Evolutionary conservation across 1,140 invertebrate genomes (phyloP), one percentile per base, ranked within the genome.

Genomic region (Caerostris extrusa): DNA sequence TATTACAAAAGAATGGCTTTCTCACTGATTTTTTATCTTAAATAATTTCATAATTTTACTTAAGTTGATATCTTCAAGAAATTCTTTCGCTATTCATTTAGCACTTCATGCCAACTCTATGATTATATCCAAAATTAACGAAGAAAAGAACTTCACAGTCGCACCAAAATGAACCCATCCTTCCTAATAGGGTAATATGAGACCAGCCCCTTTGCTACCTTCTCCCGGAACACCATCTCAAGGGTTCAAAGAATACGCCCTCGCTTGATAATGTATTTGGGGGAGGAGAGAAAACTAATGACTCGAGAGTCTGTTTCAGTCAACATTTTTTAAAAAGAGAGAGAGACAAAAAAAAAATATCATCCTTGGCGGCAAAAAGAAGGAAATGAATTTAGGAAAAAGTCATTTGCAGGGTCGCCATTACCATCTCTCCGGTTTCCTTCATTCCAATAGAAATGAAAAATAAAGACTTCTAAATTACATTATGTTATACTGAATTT

Each of bases 351-450:
- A 85, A 10, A n/a, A 57, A 57, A 85, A 85, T 19, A 85, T 85
- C 82, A 57, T 85, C 82, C 50, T 53, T 85, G 7, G n/a, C 14
- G 5, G 17, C 12, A 77, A 19, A n/a, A 77, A 77, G 82, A 85
- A 85, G 56, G 82, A 85, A 85, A 85, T 85, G 82, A 85, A 85
- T 85, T 85, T 85, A 85, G n/a, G 14, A 85, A 85, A 85, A 85
- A 85, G 71, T 81, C 19, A 81, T 81, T 81, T 81, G 71, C 71
- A 17, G 12, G 19, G 10, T 81, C 10, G 10, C 12, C 34, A 17
- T 10, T 14, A 4, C 71, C 3, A 81, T 50, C 71, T n/a, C n/a
- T n/a, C 61, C 61, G 3, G 5, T n/a, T 3, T 17, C 61, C 61
- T n/a, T 67, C 61, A 67, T 67, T 67, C 14, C 5, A n/a, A 67